phyloP scores from a whole-genome alignment of 2,113 vertebrate genomes.

The Pitta sordida region DNA sequence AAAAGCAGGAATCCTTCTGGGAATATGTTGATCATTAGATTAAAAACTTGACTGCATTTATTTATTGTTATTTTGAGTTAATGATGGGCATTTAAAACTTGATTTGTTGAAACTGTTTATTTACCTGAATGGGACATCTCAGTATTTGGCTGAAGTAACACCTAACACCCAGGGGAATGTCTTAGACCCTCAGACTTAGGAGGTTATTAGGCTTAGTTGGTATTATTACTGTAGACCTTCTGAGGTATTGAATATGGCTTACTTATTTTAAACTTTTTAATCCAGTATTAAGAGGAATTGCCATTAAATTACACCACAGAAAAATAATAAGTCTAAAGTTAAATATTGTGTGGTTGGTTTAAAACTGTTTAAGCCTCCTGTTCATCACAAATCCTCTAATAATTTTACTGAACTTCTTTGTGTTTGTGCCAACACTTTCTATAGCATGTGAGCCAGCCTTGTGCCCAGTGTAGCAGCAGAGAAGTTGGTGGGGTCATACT shows the following conservation, averaged over 20 bases:
- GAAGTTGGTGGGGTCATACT: background rate
- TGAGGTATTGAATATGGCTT: background rate
- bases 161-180: background rate
- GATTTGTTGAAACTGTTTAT: background rate
- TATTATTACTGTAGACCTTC: background rate
- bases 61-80: background rate
- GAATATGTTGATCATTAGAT: background rate
- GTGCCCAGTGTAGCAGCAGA: background rate
- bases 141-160: background rate
- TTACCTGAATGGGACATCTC: background rate
- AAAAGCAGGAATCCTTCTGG: background rate
- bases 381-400: background rate
- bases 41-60: background rate
- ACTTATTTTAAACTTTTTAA: slow-evolving; percentile 32
- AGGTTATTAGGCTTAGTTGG: slow-evolving; percentile 7
- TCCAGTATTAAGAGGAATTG: slow-evolving; percentile 35
- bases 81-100: background rate
- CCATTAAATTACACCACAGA: background rate
- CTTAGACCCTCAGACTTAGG: background rate
- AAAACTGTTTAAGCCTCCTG: slow-evolving; percentile 11
- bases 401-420: background rate
- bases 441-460: background rate
- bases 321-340: background rate
- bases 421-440: background rate
- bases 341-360: background rate